phyloP scores from a whole-genome alignment of 2,113 vertebrate species.

The Calypte anna region DNA sequence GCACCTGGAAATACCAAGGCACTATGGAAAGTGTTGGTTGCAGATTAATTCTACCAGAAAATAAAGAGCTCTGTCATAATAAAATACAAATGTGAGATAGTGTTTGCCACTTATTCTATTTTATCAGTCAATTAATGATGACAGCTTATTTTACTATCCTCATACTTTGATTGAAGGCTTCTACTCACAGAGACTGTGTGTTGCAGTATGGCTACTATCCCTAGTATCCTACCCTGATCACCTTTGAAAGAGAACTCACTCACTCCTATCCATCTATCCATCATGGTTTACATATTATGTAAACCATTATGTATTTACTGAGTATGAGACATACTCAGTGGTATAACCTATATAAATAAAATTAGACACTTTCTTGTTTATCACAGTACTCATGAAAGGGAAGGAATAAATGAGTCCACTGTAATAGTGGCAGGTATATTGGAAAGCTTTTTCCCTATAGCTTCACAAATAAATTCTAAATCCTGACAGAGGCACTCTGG shows the following conservation, averaged over 20 bases:
- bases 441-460: neutral
- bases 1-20: neutral
- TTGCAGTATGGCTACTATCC: neutral
- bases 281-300: neutral
- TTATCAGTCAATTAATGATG: neutral
- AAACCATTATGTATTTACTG: neutral
- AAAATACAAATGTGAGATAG: neutral
- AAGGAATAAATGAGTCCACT: slow-evolving; percentile 12
- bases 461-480: slow-evolving; percentile 37
- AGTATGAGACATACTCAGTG: neutral
- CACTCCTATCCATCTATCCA: too few species aligned
- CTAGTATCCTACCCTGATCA: neutral
- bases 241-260: neutral
- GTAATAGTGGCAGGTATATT: neutral
- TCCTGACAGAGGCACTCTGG: neutral
- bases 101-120: neutral
- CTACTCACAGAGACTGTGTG: neutral
- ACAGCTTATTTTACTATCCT: neutral
- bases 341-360: neutral
- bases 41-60: slow-evolving; percentile 12
- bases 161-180: neutral
- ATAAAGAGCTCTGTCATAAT: neutral
- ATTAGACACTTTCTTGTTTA: neutral
- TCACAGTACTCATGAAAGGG: slow-evolving; percentile 35
- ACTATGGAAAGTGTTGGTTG: neutral